Conservation (phyloP, 2,888 invertebrate species). For the Carcina quercana region DNA sequence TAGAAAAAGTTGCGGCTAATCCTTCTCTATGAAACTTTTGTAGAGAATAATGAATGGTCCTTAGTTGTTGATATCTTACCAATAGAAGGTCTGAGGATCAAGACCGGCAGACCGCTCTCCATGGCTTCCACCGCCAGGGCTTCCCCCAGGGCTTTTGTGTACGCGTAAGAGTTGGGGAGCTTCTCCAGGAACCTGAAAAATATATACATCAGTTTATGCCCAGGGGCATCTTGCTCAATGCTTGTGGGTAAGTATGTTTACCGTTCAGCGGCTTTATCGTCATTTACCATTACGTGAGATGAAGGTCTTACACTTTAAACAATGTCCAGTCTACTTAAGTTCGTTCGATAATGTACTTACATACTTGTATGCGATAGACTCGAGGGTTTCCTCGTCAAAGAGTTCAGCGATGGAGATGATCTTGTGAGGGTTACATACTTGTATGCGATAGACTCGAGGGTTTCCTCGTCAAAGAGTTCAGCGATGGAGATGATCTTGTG, state of each 20-base stretch:
- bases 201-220: no score
- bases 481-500: constrained; percentile 83
- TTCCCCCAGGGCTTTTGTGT: constrained; percentile 94
- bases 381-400: constrained; percentile 80
- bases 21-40: no score
- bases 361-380: constrained; percentile 50
- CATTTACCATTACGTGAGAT: no score
- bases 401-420: constrained; percentile 85
- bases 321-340: no score
- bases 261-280: no score
- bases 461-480: constrained; percentile 85
- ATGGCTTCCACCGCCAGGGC: constrained; percentile 88
- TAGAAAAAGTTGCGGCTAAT: no score
- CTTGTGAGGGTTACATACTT: constrained; percentile 77
- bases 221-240: no score
- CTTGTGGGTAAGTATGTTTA: no score
- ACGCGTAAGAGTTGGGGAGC: constrained; percentile 94
- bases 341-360: no score
- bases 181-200: constrained; percentile 81
- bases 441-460: constrained; percentile 49
- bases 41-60: no score
- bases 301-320: no score
- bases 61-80: constrained; percentile 68
- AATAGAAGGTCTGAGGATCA: constrained; percentile 91
- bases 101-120: constrained; percentile 79